These are phyloP conservation scores for Onychomys arenicola DNA, from an alignment of 2,797 vertebrate genomes.

Conservation along the genomic window DNA sequence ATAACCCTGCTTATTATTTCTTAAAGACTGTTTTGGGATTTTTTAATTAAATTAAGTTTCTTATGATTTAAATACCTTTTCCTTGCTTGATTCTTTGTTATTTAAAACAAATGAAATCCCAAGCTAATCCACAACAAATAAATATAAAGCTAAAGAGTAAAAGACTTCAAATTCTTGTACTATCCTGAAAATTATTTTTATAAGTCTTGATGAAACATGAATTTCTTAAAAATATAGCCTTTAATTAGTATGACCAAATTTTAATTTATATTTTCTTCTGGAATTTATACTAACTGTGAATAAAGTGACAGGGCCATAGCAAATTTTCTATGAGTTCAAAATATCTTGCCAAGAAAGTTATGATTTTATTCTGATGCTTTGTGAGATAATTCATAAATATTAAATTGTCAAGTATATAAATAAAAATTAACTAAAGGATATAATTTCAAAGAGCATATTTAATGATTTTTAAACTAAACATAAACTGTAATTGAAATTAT, in stretches of 20 bases:
- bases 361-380: conserved; percentile 26
- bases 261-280: conserved; percentile 6
- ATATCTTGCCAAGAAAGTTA: background rate
- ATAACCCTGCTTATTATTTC: background rate
- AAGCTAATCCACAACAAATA: conserved; percentile 95
- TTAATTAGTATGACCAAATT: background rate
- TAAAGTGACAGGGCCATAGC: background rate
- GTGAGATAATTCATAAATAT: conserved; percentile 52
- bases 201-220: conserved; percentile 91
- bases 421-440: background rate
- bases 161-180: conserved; percentile 93
- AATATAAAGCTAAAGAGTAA: conserved; percentile 96
- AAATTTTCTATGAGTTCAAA: conserved; percentile 1
- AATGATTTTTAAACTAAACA: conserved; percentile 33
- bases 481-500: background rate
- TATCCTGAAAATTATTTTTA: conserved; percentile 91
- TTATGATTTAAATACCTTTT: conserved; percentile 95
- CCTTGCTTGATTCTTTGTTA: conserved; percentile 91
- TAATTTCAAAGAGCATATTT: conserved; percentile 36
- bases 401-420: conserved; percentile 28
- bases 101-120: conserved; percentile 91
- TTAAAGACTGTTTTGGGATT: conserved; percentile 85
- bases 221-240: conserved; percentile 84
- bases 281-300: background rate
- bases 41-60: conserved; percentile 98